Base-by-base conservation (phyloP, 2,113 vertebrate species). In the Mungos mungo region DNA sequence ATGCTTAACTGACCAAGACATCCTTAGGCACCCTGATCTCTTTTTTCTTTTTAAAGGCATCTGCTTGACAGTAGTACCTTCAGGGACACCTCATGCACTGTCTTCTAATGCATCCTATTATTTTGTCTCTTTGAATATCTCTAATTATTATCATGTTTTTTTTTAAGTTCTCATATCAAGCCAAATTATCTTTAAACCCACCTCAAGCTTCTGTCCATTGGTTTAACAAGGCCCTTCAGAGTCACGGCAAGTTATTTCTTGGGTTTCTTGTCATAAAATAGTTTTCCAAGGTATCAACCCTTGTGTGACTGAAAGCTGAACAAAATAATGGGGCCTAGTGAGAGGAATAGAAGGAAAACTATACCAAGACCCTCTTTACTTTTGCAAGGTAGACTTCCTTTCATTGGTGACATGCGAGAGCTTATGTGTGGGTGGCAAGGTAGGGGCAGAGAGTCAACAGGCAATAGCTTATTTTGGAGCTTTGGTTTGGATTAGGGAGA, bases 251-350 rank as follows among this genome's bases (percentile, higher is more conserved):
- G 38, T 88, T 47, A 84, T 33, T 54, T 60, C 4, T 65, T 90
- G 9, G 15, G 68, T 80, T 91, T 68, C 50, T 87, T 35, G 45
- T 76, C 57, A 47, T 13, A 27, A 47, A 95, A 69, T 2, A n/a
- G 13, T 69, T 96, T 97, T 23, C 74, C 10, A 95, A 54, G n/a
- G 5, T 15, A 13, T 68, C 19, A 91, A 95, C 95, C 86, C 19
- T 57, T 66, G 5, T 88, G 27, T 91, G 52, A 88, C 50, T 90
- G 7, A 88, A 76, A 93, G 11, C 2, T 71, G 35, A 83, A 16
- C 31, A 57, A 74, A 92, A 63, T 47, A 84, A 21, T 57, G 65
- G 45, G 23, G 15, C 2, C 27, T 87, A 21, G 5, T 84, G 57
- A 94, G 21, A 95, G 25, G 21, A 38, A 4, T 2, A 38, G 52